Evolutionary conservation across 2,888 invertebrate genomes (phyloP).

Genomic region (Thelaira solivaga): DNA sequence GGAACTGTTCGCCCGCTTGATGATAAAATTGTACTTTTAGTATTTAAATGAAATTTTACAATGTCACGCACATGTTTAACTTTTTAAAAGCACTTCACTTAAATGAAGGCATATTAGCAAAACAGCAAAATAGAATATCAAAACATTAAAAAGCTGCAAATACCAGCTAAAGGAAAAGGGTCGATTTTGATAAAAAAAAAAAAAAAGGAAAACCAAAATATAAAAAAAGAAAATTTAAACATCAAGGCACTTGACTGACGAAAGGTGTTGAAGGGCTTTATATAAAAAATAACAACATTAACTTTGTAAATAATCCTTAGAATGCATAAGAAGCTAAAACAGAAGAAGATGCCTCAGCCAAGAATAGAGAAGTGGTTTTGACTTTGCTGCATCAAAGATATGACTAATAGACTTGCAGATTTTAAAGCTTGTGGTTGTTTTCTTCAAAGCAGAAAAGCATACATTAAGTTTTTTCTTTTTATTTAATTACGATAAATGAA

Average conservation of each 20-base stretch:
- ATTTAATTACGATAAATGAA: no score
- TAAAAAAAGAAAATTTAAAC: slow-evolving; percentile 15
- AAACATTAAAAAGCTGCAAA: slow-evolving; percentile 30
- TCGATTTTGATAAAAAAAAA: not conserved
- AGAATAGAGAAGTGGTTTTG: slow-evolving; percentile 40
- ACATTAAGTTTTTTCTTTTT: no score
- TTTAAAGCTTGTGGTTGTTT: no score
- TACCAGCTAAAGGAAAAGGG: not conserved
- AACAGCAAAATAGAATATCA: slow-evolving; percentile 2
- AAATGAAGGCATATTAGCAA: slow-evolving; percentile 38
- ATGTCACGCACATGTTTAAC: slow-evolving; percentile 61
- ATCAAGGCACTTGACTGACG: slow-evolving; percentile 20
- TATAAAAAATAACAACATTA: slow-evolving; percentile 14
- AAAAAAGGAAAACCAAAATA: slow-evolving; percentile 14
- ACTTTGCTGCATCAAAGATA: not conserved
- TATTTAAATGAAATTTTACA: slow-evolving; percentile 49
- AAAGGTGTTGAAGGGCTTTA: slow-evolving; percentile 34
- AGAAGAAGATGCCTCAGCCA: not conserved
- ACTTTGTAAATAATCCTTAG: slow-evolving; percentile 21
- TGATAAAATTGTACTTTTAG: slow-evolving; percentile 14
- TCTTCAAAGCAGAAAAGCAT: no score
- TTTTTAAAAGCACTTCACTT: slow-evolving; percentile 51
- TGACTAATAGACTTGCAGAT: no score
- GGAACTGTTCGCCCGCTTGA: not conserved
- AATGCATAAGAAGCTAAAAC: not conserved